Evolutionary conservation across 35 echinoderm and acorn worm genomes (phyloP).

Genomic region (Eucidaris tribuloides): DNA sequence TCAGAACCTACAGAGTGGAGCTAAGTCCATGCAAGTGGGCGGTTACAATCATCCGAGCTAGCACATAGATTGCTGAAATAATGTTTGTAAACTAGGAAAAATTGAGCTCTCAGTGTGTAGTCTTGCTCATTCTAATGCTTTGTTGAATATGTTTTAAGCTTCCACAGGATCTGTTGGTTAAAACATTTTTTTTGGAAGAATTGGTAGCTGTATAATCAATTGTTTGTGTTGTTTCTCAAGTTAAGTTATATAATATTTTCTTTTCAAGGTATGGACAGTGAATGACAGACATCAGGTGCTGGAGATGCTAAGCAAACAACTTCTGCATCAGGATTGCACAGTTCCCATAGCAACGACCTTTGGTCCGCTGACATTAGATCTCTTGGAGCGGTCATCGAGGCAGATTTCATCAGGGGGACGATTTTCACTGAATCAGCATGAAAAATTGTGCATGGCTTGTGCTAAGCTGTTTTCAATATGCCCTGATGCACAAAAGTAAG

Average conservation of each 20-base stretch:
- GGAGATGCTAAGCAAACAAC: not conserved
- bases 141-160: not conserved
- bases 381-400: slow-evolving; percentile 1
- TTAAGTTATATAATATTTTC: not conserved
- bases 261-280: slow-evolving; percentile 25
- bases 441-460: slow-evolving; percentile 20
- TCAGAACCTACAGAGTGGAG: too few species aligned
- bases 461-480: not conserved
- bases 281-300: slow-evolving; percentile 44
- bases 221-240: not conserved
- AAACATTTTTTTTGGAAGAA: not conserved
- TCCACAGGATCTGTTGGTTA: not conserved
- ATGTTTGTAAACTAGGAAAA: too few species aligned
- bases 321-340: slow-evolving; percentile 17
- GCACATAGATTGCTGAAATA: too few species aligned
- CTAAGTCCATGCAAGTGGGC: too few species aligned
- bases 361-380: slow-evolving; percentile 14
- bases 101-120: not conserved
- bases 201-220: not conserved
- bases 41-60: too few species aligned
- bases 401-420: not conserved
- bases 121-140: not conserved
- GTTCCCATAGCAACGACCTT: not conserved
- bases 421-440: not conserved
- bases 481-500: slow-evolving; percentile 6